A percentile compares a stretch with the other conserved stretches of the same genome.
phyloP scores from a whole-genome alignment of 2,888 invertebrate species.

The Melinaea menophilus region DNA sequence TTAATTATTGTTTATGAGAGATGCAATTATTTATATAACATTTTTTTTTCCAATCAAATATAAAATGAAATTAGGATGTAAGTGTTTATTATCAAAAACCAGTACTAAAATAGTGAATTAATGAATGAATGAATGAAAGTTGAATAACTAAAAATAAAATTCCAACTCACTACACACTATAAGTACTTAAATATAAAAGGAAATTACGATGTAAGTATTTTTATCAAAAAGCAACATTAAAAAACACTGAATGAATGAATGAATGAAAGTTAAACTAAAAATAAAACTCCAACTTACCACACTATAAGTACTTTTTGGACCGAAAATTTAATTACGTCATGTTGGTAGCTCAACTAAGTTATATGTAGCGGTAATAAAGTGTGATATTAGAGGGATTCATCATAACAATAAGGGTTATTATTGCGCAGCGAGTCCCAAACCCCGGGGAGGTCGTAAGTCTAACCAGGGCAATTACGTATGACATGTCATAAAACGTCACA shows the following conservation, averaged over 20 bases:
- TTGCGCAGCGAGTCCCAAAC: constrained; percentile 45
- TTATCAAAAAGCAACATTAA: too few species aligned
- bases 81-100: too few species aligned
- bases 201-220: too few species aligned
- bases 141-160: too few species aligned
- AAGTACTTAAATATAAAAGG: constrained; percentile 2
- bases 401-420: constrained; percentile 45
- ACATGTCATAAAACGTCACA: constrained; percentile 65
- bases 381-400: constrained; percentile 39
- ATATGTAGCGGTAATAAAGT: constrained; percentile 41
- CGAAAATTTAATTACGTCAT: constrained; percentile 25
- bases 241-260: too few species aligned
- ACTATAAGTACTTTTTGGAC: constrained; percentile 22
- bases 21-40: neutral
- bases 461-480: constrained; percentile 65
- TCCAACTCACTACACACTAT: too few species aligned
- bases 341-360: constrained; percentile 22
- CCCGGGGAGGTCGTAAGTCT: constrained; percentile 48
- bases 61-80: neutral
- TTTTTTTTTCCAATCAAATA: neutral
- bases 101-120: too few species aligned
- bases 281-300: neutral
- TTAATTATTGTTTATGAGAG: constrained; percentile 25
- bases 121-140: too few species aligned
- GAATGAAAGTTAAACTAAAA: too few species aligned